A percentile compares a stretch with the other conserved stretches of the same genome.
These are phyloP conservation scores for Plotosus lineatus DNA, from an alignment of 2,113 vertebrate genomes.

Conservation along the genomic window DNA sequence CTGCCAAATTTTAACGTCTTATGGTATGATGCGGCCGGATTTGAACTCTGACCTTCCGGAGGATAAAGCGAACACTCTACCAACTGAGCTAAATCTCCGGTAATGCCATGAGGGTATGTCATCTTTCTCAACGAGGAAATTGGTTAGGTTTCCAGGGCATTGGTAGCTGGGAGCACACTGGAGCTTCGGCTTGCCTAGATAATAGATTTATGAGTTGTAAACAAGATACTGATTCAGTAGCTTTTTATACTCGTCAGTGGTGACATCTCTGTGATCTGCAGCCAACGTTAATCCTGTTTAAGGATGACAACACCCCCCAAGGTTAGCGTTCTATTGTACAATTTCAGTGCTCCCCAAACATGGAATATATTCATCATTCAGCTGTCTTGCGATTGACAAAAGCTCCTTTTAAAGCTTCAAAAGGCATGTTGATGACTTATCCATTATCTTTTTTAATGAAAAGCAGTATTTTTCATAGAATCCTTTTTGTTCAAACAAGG, in stretches of 20 bases:
- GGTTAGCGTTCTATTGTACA: neutral
- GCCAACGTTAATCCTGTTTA: neutral
- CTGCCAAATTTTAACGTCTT: too few relatives aligned
- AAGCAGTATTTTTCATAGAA: conserved; percentile 33
- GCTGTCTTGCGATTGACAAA: neutral
- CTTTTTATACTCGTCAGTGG: neutral
- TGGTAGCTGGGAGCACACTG: neutral
- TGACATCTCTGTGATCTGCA: conserved; percentile 12
- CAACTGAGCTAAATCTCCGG: too few relatives aligned
- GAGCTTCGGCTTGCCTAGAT: neutral
- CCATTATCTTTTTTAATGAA: conserved; percentile 19
- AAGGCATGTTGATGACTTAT: conserved; percentile 12
- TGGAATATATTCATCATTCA: neutral
- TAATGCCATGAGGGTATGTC: too few relatives aligned
- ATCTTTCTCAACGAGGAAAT: too few relatives aligned
- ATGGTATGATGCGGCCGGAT: too few relatives aligned
- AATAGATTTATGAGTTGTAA: neutral
- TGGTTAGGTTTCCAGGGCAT: neutral
- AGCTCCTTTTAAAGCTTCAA: neutral
- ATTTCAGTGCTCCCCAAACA: neutral
- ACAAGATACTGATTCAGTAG: neutral
- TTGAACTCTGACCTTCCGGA: too few relatives aligned
- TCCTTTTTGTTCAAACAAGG: conserved; percentile 17
- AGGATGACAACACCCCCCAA: neutral
- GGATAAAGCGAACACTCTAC: too few relatives aligned